Conservation (phyloP, 2,888 invertebrate species). For the Crossocerus cetratus region DNA sequence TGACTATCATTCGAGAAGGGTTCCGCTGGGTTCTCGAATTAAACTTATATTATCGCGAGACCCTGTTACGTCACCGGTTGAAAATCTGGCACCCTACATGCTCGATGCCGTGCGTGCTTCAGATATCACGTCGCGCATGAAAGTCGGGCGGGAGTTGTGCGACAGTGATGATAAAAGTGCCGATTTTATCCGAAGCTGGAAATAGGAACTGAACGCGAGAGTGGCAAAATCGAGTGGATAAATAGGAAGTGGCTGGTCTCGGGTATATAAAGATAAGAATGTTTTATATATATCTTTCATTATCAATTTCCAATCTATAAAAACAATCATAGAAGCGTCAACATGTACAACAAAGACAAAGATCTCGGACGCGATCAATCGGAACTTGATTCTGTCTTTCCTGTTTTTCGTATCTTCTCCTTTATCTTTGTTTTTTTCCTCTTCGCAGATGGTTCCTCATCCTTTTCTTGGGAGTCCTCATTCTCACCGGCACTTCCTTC, state of each 20-base stretch:
- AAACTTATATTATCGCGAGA: background rate
- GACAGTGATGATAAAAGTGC: slow-evolving; percentile 30
- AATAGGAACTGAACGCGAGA: slow-evolving; percentile 5
- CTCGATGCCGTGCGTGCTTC: slow-evolving; percentile 28
- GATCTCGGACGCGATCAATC: too few species aligned
- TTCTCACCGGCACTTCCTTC: background rate
- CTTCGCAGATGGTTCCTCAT: background rate
- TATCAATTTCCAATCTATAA: too few species aligned
- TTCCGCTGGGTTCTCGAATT: background rate
- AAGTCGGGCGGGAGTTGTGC: slow-evolving; percentile 18
- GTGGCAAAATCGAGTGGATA: too few species aligned
- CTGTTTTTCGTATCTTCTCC: slow-evolving; percentile 8
- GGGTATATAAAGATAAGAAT: too few species aligned
- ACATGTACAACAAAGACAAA: background rate
- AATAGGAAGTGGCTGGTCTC: too few species aligned
- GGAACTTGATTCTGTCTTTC: background rate
- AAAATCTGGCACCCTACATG: slow-evolving; percentile 8
- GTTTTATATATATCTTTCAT: too few species aligned
- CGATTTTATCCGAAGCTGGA: slow-evolving; percentile 38
- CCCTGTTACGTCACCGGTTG: background rate
- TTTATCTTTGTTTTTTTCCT: slow-evolving; percentile 12
- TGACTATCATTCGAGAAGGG: too few species aligned
- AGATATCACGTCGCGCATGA: slow-evolving; percentile 28
- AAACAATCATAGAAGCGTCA: too few species aligned
- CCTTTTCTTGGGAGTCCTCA: background rate